phyloP scores from a whole-genome alignment of 2,888 invertebrate species.

The Epinotia demarniana region DNA sequence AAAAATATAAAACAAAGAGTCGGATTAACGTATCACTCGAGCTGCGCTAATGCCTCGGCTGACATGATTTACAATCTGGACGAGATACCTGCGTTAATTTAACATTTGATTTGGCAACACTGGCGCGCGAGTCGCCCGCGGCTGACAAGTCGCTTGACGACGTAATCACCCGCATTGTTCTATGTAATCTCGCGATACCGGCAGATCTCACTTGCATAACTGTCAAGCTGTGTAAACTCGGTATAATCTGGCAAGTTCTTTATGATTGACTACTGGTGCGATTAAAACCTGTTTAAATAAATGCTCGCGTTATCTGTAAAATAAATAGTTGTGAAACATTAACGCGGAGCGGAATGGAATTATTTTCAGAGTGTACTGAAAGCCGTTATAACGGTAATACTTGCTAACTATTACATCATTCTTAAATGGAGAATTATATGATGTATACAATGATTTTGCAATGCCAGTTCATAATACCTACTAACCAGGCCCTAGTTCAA shows the following conservation, averaged over 20 bases:
- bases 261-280: conserved; percentile 74
- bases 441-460: neutral
- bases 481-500: neutral
- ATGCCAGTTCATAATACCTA: neutral
- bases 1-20: conserved; percentile 83
- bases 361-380: conserved; percentile 57
- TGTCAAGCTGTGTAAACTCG: conserved; percentile 76
- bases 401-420: conserved; percentile 27
- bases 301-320: conserved; percentile 63
- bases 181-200: conserved; percentile 79
- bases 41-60: conserved; percentile 69
- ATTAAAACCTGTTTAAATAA: conserved; percentile 73
- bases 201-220: conserved; percentile 81
- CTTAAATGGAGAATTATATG: neutral
- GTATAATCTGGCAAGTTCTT: conserved; percentile 78
- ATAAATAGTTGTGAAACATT: conserved; percentile 72
- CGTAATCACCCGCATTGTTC: conserved; percentile 81
- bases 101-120: conserved; percentile 80
- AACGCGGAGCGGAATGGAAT: conserved; percentile 62
- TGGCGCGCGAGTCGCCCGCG: conserved; percentile 59
- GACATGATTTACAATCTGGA: conserved; percentile 80
- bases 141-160: conserved; percentile 78
- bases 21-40: conserved; percentile 81
- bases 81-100: conserved; percentile 72
- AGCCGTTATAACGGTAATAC: conserved; percentile 11